Evolutionary conservation across 1,140 invertebrate species (phyloP), one percentile per base, ranked within the genome.

Genomic region (Hycleus cichorii): DNA sequence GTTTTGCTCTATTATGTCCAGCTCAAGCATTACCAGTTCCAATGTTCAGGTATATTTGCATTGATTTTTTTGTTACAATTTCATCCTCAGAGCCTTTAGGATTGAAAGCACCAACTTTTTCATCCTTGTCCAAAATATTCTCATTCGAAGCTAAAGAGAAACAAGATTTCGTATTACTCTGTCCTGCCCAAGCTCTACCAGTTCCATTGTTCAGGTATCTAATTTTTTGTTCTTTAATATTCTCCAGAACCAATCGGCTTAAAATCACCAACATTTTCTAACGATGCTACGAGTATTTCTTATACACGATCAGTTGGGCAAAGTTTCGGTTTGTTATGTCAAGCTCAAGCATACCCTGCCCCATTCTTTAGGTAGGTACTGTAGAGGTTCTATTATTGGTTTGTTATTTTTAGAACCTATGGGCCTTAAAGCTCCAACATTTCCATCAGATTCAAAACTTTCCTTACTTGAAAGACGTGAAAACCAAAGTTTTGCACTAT

Each of bases 41-140:
- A 48, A 60, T 69, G 58, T 79, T 76, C 72, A 79, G 77, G 80
- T 81, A 75, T 10, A 47, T 7, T 18, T 18, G 9, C 39, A 45
- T 46, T 47, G 32, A 5, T 11, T 25, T 27, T 32, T 32, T 32
- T 32, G 4, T 4, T 32, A 32, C 18, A 32, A 4, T 32, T 32
- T 32, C 32, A 32, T 5, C 7, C 56, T 49, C 53, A 86, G 84
- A 86, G 73, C 83, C 83, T 5, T 73, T 86, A 62, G 83, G 84
- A 66, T 80, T 79, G 60, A 84, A 84, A 69, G 80, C 81, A 57
- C 86, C 86, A 80, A 78, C 79, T 40, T 85, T 88, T 71, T 81
- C 84, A 18, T 81, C 81, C 59, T 81, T 84, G 62, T 80, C 81
- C 0, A 70, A 67, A 49, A 70, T 65, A 49, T 69, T 65, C 43